These are phyloP conservation scores for Parnassius glacialis DNA, from an alignment of 2,888 invertebrate species.

Conservation along the genomic window DNA sequence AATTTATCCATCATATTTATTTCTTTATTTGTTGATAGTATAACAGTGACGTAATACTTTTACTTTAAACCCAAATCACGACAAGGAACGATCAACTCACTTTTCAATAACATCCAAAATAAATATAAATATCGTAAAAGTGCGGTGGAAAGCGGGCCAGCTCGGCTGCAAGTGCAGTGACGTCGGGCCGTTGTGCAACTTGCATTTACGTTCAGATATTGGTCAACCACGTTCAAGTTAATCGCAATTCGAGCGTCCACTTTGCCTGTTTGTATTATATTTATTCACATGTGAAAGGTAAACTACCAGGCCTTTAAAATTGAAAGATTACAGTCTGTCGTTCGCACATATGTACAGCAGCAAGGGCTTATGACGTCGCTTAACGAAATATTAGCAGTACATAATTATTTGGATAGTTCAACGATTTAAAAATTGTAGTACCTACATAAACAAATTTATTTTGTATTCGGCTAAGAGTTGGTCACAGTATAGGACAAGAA, in stretches of 20 bases:
- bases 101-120: not conserved
- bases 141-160: constrained; percentile 8
- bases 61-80: constrained; percentile 3
- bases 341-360: not conserved
- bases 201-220: constrained; percentile 15
- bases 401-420: not conserved
- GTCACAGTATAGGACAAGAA: not conserved
- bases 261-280: not conserved
- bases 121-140: constrained; percentile 9
- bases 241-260: constrained; percentile 12
- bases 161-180: constrained; percentile 18
- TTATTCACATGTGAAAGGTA: constrained; percentile 10
- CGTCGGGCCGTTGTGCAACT: constrained; percentile 23
- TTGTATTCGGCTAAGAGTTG: not conserved
- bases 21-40: too few relatives aligned
- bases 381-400: not conserved
- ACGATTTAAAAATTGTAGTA: too few relatives aligned
- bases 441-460: not conserved
- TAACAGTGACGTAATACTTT: not conserved
- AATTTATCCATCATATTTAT: too few relatives aligned
- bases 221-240: constrained; percentile 25
- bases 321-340: constrained; percentile 5
- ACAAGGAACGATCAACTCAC: not conserved
- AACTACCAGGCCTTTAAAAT: constrained; percentile 4
- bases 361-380: constrained; percentile 3